Evolutionary conservation across 2,113 vertebrate species (phyloP).

Genomic region (Sprattus sprattus): DNA sequence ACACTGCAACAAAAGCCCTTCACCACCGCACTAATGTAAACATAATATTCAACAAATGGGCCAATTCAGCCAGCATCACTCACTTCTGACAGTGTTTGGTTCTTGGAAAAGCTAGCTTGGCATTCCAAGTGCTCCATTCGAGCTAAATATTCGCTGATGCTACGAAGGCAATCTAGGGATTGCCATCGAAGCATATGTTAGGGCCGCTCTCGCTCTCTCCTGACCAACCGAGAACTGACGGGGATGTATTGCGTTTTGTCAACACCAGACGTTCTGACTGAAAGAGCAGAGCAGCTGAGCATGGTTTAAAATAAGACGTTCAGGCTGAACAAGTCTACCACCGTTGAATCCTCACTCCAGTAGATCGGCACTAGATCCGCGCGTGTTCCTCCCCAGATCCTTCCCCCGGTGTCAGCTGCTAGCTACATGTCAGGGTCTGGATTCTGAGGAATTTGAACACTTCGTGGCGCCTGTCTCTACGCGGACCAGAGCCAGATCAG

Average conservation of each 20-base stretch:
- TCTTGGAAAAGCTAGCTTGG: neutral
- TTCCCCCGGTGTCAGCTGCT: neutral
- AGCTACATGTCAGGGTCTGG: neutral
- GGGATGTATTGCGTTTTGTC: neutral
- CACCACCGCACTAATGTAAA: neutral
- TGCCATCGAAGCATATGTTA: neutral
- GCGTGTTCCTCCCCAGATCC: neutral
- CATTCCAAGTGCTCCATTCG: neutral
- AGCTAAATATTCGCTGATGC: slow-evolving; percentile 4
- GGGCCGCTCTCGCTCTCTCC: neutral
- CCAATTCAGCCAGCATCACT: neutral
- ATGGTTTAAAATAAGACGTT: slow-evolving; percentile 7
- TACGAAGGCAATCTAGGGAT: neutral
- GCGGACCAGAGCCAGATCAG: neutral
- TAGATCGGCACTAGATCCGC: neutral
- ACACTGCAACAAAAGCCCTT: neutral
- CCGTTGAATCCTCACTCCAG: neutral
- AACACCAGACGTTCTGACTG: slow-evolving; percentile 10
- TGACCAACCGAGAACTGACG: neutral
- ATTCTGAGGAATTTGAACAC: neutral
- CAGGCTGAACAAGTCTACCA: neutral
- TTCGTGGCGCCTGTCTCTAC: neutral
- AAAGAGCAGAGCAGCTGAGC: neutral
- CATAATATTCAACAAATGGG: neutral
- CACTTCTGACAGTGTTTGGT: neutral